These are phyloP conservation scores for Ophonus ardosiacus DNA, from an alignment of 2,888 invertebrate species.

Conservation along the genomic window DNA sequence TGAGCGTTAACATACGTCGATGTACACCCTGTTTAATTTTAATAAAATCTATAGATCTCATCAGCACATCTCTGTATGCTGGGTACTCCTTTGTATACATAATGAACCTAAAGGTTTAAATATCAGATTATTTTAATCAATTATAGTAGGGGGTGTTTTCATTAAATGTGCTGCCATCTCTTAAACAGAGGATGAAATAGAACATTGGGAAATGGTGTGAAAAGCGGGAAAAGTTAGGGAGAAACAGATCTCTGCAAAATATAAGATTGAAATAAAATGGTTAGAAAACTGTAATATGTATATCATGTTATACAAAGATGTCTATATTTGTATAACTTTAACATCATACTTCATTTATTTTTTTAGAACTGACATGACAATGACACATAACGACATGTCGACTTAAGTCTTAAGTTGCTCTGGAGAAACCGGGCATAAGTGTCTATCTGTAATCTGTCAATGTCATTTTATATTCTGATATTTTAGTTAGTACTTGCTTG, in stretches of 20 bases:
- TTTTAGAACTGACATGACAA: too few relatives aligned
- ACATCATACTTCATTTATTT: too few relatives aligned
- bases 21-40: slow-evolving; percentile 29
- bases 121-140: slow-evolving; percentile 52
- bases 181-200: background rate
- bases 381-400: too few relatives aligned
- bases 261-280: background rate
- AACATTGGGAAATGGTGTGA: background rate
- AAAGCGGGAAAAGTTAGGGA: background rate
- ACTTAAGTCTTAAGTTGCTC: too few relatives aligned
- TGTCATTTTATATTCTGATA: too few relatives aligned
- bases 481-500: too few relatives aligned
- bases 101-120: slow-evolving; percentile 48
- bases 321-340: background rate
- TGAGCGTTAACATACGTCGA: background rate
- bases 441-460: too few relatives aligned
- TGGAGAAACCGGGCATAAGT: too few relatives aligned
- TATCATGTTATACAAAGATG: background rate
- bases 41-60: slow-evolving; percentile 36
- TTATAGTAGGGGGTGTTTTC: background rate
- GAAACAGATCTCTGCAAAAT: background rate
- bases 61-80: background rate
- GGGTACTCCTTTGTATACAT: slow-evolving; percentile 12
- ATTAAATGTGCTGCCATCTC: background rate
- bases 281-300: background rate